Evolutionary conservation across 1,140 invertebrate species (phyloP).

Genomic region (Drosophila repletoides): DNA sequence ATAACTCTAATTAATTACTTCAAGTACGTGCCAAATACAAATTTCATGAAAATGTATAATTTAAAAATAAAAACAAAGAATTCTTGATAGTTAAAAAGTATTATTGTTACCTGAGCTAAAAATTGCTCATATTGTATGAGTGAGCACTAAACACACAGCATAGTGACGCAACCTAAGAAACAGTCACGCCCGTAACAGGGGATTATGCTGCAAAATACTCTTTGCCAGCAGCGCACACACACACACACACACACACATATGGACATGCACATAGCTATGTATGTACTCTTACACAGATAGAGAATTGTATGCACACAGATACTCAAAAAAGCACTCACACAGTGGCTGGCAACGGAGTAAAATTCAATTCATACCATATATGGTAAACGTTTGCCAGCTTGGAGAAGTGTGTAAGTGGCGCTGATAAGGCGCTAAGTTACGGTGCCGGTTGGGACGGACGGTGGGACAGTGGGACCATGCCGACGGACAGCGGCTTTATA

Average conservation of each 20-base stretch:
- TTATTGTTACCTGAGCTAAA: too few relatives aligned
- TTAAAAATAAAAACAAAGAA: too few relatives aligned
- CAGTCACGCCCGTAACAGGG: constrained; percentile 29
- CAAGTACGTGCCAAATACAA: too few relatives aligned
- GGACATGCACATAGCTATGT: constrained; percentile 5
- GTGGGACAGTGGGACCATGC: constrained; percentile 48
- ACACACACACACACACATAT: constrained; percentile 1
- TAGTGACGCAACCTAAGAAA: constrained; percentile 27
- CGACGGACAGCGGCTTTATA: constrained; percentile 69
- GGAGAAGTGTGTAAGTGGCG: constrained; percentile 54
- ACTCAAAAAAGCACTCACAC: constrained; percentile 15
- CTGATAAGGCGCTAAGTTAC: constrained; percentile 65
- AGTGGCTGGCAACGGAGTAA: constrained; percentile 37
- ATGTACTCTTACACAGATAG: background rate
- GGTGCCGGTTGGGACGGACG: constrained; percentile 40
- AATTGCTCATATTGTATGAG: background rate
- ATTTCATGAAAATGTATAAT: too few relatives aligned
- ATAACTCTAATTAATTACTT: too few relatives aligned
- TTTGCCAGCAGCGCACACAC: constrained; percentile 17
- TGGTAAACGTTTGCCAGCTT: constrained; percentile 70
- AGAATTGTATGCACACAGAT: constrained; percentile 18
- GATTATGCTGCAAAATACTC: constrained; percentile 32
- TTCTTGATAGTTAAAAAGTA: too few relatives aligned
- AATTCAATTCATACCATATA: constrained; percentile 79
- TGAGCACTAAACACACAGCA: background rate